These are phyloP conservation scores for Aeoliscus strigatus DNA, from an alignment of 2,797 vertebrate species.

Conservation along the genomic window DNA sequence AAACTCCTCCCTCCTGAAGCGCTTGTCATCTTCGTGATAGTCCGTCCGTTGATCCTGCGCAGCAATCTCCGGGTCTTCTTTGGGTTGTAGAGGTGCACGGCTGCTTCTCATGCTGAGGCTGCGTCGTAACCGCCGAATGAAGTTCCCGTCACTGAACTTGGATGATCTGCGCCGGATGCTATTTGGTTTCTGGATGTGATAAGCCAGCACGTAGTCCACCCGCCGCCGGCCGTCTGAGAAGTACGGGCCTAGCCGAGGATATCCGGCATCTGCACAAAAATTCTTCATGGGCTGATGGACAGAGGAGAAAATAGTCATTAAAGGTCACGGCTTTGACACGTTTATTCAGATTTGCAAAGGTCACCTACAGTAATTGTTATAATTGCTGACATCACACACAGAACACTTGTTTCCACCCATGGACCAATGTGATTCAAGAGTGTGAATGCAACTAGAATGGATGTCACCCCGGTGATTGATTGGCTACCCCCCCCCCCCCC, in stretches of 20 bases:
- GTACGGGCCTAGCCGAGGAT: slow-evolving; percentile 74
- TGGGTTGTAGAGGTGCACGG: slow-evolving; percentile 62
- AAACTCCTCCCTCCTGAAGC: slow-evolving; percentile 83
- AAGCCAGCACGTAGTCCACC: slow-evolving; percentile 91
- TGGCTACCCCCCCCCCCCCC: no score
- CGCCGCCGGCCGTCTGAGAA: slow-evolving; percentile 85
- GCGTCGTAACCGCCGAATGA: slow-evolving; percentile 55
- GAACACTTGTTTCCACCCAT: no score
- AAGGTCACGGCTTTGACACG: no score
- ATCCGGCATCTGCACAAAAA: slow-evolving; percentile 67
- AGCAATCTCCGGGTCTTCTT: slow-evolving; percentile 69
- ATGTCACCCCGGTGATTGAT: no score
- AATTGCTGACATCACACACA: no score
- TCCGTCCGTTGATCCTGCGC: slow-evolving; percentile 72
- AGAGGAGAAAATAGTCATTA: slow-evolving; percentile 12
- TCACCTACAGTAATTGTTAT: no score
- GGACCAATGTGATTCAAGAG: no score
- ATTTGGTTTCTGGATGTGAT: slow-evolving; percentile 81
- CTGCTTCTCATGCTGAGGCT: slow-evolving; percentile 72
- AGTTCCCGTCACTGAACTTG: slow-evolving; percentile 57
- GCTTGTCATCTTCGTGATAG: slow-evolving; percentile 86
- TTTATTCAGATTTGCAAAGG: no score
- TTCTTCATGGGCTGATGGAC: slow-evolving; percentile 76
- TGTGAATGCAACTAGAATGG: no score
- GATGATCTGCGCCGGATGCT: slow-evolving; percentile 51